These are phyloP conservation scores for Muscicapa striata DNA, from an alignment of 2,797 vertebrate genomes.

Conservation along the genomic window DNA sequence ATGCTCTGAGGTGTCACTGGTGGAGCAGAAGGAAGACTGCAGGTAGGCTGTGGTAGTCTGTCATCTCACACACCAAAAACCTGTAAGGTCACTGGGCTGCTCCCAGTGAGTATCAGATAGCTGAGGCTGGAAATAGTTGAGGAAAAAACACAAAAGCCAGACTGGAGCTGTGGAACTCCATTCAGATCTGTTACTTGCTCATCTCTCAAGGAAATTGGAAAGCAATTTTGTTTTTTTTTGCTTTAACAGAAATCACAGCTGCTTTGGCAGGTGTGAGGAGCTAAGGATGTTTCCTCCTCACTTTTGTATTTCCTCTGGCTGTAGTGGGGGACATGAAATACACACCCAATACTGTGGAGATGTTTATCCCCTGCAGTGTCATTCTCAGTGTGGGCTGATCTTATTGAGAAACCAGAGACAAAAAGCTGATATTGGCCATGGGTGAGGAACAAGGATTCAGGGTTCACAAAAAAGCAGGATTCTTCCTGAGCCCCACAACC, in stretches of 20 bases:
- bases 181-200: not conserved
- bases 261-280: not conserved
- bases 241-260: not conserved
- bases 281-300: not conserved
- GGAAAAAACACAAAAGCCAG: not conserved
- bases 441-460: not conserved
- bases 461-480: not conserved
- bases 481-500: not conserved
- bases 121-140: not conserved
- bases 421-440: not conserved
- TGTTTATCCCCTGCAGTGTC: not conserved
- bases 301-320: not conserved
- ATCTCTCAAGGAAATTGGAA: not conserved
- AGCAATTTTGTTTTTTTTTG: not conserved
- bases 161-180: not conserved
- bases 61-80: not conserved
- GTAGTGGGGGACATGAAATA: not conserved
- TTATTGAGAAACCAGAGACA: not conserved
- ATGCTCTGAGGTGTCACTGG: not conserved
- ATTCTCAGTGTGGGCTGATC: not conserved
- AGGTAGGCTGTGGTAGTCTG: not conserved
- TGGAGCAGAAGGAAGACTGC: not conserved
- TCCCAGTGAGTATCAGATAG: not conserved
- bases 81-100: accelerated
- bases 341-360: not conserved